Evolutionary conservation across 2,888 invertebrate species (phyloP).

Genomic region (Clepsis dumicolana): DNA sequence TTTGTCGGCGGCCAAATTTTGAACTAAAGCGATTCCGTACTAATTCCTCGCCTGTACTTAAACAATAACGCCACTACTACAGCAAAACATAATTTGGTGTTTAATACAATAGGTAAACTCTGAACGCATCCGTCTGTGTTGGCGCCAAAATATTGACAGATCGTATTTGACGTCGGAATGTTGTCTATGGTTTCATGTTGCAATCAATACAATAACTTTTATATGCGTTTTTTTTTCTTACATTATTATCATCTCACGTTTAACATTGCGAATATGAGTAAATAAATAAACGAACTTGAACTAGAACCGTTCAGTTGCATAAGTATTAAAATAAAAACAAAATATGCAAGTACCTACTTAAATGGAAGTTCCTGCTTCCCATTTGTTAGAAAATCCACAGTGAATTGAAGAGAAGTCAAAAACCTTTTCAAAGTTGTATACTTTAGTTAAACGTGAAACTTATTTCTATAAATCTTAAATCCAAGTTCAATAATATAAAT

Average conservation of each 20-base stretch:
- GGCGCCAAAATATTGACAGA: slow-evolving; percentile 45
- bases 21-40: slow-evolving; percentile 12
- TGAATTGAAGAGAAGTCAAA: no score
- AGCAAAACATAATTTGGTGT: background rate
- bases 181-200: slow-evolving; percentile 35
- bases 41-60: slow-evolving; percentile 1
- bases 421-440: no score
- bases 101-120: slow-evolving; percentile 15
- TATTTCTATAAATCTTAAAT: no score
- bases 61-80: slow-evolving; percentile 1
- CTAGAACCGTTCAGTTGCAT: no score
- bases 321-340: no score
- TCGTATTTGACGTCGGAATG: slow-evolving; percentile 32
- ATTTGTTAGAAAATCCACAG: no score
- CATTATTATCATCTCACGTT: background rate
- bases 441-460: no score
- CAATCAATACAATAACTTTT: slow-evolving; percentile 14
- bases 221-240: background rate
- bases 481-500: no score
- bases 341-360: no score
- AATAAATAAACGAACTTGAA: no score
- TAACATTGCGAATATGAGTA: background rate
- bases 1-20: slow-evolving; percentile 11
- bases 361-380: no score
- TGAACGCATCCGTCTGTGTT: slow-evolving; percentile 39